Evolutionary conservation across 2,113 vertebrate species (phyloP).

Genomic region (Crypturellus undulatus): DNA sequence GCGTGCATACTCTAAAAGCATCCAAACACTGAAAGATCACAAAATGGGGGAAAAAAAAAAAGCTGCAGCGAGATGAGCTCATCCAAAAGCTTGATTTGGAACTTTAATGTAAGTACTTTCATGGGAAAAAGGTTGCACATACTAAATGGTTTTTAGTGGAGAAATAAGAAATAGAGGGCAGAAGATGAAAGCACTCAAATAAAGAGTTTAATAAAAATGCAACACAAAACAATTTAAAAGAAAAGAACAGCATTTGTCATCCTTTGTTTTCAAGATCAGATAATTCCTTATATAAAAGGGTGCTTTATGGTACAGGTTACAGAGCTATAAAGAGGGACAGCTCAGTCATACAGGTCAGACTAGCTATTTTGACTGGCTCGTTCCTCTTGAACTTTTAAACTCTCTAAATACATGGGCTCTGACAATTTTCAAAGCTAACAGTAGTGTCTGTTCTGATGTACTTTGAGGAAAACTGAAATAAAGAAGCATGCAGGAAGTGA

Average conservation of each 20-base stretch:
- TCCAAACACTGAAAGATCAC: not conserved
- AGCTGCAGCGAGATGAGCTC: not conserved
- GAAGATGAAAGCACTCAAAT: not conserved
- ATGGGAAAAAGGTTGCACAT: not conserved
- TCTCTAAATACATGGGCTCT: not conserved
- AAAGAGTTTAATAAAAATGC: not conserved
- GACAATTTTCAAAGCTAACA: slow-evolving; percentile 26
- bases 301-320: not conserved
- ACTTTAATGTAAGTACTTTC: not conserved
- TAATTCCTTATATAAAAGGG: not conserved
- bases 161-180: not conserved
- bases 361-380: not conserved
- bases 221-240: not conserved
- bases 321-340: not conserved
- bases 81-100: not conserved
- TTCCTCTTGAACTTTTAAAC: slow-evolving; percentile 46
- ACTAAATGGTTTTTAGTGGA: not conserved
- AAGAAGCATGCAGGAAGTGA: slow-evolving; percentile 36
- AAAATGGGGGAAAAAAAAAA: not conserved
- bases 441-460: not conserved
- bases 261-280: not conserved
- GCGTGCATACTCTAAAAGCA: not conserved
- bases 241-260: not conserved
- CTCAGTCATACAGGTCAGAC: not conserved
- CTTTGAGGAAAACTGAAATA: slow-evolving; percentile 41